phyloP scores from a whole-genome alignment of 1,140 invertebrate species.

The Babylonia areolata region DNA sequence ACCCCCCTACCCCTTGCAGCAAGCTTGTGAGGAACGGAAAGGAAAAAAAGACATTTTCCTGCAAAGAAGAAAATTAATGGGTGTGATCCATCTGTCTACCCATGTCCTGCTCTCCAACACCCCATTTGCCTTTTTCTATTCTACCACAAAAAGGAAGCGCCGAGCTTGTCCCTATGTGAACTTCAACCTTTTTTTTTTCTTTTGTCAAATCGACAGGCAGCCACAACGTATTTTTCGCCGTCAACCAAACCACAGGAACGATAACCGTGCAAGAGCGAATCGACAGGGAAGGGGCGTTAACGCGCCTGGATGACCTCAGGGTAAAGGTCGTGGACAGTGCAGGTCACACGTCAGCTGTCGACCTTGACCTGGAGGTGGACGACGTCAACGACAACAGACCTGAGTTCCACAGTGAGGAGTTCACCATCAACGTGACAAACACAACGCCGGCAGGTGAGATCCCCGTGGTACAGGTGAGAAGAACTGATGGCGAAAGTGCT shows the following conservation, averaged over 20 bases:
- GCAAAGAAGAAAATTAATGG: too few relatives aligned
- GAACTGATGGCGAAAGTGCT: too few relatives aligned
- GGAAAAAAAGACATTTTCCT: too few relatives aligned
- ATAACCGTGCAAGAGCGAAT: slow-evolving; percentile 24
- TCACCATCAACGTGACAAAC: not conserved
- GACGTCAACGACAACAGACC: slow-evolving; percentile 42
- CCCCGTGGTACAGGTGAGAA: too few relatives aligned
- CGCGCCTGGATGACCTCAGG: slow-evolving; percentile 24
- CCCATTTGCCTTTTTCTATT: too few relatives aligned
- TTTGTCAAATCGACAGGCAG: slow-evolving; percentile 3
- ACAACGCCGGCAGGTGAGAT: slow-evolving; percentile 11
- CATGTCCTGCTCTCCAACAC: too few relatives aligned
- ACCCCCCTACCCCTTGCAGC: too few relatives aligned
- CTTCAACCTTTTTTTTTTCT: too few relatives aligned
- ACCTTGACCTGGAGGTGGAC: slow-evolving; percentile 5
- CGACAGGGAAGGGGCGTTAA: slow-evolving; percentile 25
- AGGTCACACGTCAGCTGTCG: not conserved
- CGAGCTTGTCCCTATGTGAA: too few relatives aligned
- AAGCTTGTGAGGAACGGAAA: too few relatives aligned
- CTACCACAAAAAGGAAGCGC: too few relatives aligned
- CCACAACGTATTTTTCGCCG: slow-evolving; percentile 24
- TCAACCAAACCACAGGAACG: slow-evolving; percentile 27
- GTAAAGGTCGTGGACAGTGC: slow-evolving; percentile 26
- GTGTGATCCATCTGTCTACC: too few relatives aligned
- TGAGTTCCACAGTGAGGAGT: slow-evolving; percentile 24